Evolutionary conservation across 2,113 vertebrate genomes (phyloP).

Genomic region (Stictonetta naevosa): DNA sequence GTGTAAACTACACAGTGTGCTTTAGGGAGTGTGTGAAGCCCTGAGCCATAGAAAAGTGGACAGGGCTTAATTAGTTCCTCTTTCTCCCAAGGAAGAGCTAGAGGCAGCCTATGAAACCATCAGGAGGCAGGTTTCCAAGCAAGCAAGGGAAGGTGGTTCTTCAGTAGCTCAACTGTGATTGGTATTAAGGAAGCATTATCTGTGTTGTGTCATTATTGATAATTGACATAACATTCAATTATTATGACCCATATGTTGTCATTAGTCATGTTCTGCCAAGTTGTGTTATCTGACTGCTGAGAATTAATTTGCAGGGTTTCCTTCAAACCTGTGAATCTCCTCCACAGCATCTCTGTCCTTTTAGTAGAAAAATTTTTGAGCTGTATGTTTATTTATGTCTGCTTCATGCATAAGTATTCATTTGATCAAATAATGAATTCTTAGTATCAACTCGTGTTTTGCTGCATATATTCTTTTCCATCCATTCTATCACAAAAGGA

Average conservation of each 20-base stretch:
- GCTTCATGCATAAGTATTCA: not conserved
- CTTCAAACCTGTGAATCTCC: not conserved
- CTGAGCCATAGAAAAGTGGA: not conserved
- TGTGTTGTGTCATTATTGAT: fast-evolving
- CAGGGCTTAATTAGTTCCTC: not conserved
- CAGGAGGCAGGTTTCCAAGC: not conserved
- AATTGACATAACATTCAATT: not conserved
- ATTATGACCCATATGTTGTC: not conserved
- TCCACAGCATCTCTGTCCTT: not conserved
- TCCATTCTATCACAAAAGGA: not conserved
- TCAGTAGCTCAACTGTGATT: not conserved
- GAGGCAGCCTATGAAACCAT: not conserved
- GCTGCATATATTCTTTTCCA: not conserved
- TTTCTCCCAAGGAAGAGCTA: not conserved
- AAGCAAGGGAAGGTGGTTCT: not conserved
- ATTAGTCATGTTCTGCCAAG: not conserved
- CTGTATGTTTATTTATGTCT: not conserved
- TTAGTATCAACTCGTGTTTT: not conserved
- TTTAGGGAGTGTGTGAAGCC: not conserved
- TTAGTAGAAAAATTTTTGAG: not conserved
- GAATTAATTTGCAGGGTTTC: not conserved
- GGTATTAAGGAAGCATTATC: not conserved
- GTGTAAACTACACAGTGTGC: not conserved
- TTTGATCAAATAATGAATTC: not conserved
- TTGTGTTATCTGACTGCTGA: not conserved